These are phyloP conservation scores for Podocnemis expansa DNA, from an alignment of 2,113 vertebrate species.

Conservation along the genomic window DNA sequence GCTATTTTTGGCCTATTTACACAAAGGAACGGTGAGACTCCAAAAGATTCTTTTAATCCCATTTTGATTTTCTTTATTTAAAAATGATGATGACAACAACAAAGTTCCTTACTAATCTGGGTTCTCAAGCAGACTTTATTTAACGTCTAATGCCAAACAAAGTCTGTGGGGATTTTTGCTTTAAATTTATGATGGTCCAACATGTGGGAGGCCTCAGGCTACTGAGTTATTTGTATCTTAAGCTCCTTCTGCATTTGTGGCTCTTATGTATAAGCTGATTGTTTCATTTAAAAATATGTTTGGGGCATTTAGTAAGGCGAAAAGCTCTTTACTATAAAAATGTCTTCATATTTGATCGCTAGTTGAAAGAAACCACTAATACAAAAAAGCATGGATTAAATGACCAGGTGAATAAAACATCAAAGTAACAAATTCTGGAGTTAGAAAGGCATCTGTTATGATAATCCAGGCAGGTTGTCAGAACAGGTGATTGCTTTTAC, in stretches of 20 bases:
- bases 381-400: background rate
- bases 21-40: slow-evolving; percentile 34
- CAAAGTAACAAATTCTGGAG: background rate
- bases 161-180: slow-evolving; percentile 28
- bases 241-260: slow-evolving; percentile 5
- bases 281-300: slow-evolving; percentile 48
- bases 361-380: background rate
- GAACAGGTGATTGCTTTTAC: background rate
- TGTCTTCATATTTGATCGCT: background rate
- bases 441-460: background rate
- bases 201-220: background rate
- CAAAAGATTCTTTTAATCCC: slow-evolving; percentile 63
- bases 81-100: background rate
- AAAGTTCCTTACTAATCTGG: slow-evolving; percentile 36
- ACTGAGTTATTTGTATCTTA: slow-evolving; percentile 7
- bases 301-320: background rate
- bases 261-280: slow-evolving; percentile 25
- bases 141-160: slow-evolving; percentile 29
- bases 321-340: slow-evolving; percentile 14
- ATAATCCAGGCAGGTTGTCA: background rate
- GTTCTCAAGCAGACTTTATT: background rate
- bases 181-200: slow-evolving; percentile 32
- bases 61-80: slow-evolving; percentile 32
- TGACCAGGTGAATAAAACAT: background rate
- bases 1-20: slow-evolving; percentile 37